Evolutionary conservation across 2,888 invertebrate genomes (phyloP).

Genomic region (Drosophila nr. perissopoda): DNA sequence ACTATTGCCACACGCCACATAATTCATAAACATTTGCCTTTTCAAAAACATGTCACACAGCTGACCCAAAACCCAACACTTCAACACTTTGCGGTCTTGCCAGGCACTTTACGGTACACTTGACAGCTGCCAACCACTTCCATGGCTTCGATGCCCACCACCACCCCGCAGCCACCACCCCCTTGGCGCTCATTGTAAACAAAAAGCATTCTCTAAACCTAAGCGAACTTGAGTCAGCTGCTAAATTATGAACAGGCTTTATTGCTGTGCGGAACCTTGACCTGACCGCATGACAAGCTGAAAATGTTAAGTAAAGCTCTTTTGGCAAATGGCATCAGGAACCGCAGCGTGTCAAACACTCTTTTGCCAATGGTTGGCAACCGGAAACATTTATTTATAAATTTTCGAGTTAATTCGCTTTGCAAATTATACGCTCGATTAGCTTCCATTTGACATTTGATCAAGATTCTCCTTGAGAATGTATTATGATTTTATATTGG

Average conservation of each 20-base stretch:
- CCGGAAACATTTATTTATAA: conserved; percentile 45
- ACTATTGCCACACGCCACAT: conserved; percentile 15
- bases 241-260: conserved; percentile 71
- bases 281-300: conserved; percentile 76
- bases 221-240: conserved; percentile 33
- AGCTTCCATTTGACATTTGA: conserved; percentile 36
- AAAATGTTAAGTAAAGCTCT: conserved; percentile 57
- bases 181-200: conserved; percentile 10
- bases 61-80: conserved; percentile 40
- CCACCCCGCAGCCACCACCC: neutral
- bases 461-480: conserved; percentile 5
- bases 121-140: conserved; percentile 47
- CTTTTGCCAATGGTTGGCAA: neutral
- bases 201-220: conserved; percentile 30
- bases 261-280: conserved; percentile 62
- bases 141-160: conserved; percentile 1
- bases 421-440: conserved; percentile 72
- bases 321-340: conserved; percentile 37
- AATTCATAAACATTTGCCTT: conserved; percentile 50
- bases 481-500: neutral
- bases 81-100: conserved; percentile 59
- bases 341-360: conserved; percentile 32
- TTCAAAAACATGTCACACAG: conserved; percentile 45
- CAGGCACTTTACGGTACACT: conserved; percentile 50
- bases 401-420: conserved; percentile 64